Percentiles rank a stretch among this genome's conserved stretches.
These are phyloP conservation scores for Thamnophis elegans DNA, from an alignment of 2,797 vertebrate species.

Conservation along the genomic window DNA sequence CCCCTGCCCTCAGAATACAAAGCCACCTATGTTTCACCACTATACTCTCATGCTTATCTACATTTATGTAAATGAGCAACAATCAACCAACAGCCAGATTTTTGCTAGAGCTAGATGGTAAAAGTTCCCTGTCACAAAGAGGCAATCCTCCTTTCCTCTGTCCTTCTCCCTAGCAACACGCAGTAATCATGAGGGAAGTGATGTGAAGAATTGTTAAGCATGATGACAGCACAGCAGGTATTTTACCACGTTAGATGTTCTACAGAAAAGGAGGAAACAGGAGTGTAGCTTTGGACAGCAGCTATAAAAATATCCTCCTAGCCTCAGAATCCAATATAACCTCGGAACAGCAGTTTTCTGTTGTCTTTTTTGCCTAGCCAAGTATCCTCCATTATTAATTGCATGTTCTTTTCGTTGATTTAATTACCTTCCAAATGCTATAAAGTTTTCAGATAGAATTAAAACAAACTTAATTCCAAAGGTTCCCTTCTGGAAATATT, in stretches of 20 bases:
- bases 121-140: not conserved
- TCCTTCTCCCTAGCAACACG: not conserved
- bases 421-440: not conserved
- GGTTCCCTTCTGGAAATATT: not conserved
- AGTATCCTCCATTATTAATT: not conserved
- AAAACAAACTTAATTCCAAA: not conserved
- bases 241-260: not conserved
- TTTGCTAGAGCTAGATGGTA: not conserved
- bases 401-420: not conserved
- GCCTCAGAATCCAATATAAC: not conserved
- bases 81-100: not conserved
- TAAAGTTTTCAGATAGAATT: not conserved
- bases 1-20: not conserved
- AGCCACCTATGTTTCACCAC: not conserved
- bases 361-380: not conserved
- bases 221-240: not conserved
- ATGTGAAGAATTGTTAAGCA: not conserved
- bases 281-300: not conserved
- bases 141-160: not conserved
- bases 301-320: not conserved
- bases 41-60: not conserved
- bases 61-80: not conserved
- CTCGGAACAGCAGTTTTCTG: not conserved
- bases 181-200: not conserved
- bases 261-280: not conserved